These are phyloP conservation scores for Mellilla xanthometata DNA, from an alignment of 2,888 invertebrate genomes.

Conservation along the genomic window DNA sequence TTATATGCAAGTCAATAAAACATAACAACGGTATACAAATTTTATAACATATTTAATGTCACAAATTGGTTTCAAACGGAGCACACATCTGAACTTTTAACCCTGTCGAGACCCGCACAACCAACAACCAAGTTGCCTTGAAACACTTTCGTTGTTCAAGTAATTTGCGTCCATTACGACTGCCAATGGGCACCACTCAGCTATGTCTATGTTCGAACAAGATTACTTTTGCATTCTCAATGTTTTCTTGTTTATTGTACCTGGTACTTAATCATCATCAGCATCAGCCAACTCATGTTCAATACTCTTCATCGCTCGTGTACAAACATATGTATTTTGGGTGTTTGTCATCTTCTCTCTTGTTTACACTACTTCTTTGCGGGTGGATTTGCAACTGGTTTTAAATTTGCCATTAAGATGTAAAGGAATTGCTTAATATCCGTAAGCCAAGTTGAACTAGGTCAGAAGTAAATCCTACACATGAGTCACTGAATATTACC, in stretches of 20 bases:
- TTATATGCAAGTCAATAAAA: no score
- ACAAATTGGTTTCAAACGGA: slow-evolving; percentile 18
- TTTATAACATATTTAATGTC: no score
- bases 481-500: no score
- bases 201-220: slow-evolving; percentile 13
- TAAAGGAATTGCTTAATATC: slow-evolving; percentile 18
- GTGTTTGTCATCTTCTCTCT: no score
- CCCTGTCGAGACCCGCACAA: slow-evolving; percentile 35
- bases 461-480: neutral
- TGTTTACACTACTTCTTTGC: no score
- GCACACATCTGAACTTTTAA: slow-evolving; percentile 52
- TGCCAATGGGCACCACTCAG: slow-evolving; percentile 19
- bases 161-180: slow-evolving; percentile 45
- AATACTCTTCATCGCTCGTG: slow-evolving; percentile 11
- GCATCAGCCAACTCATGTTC: slow-evolving; percentile 22
- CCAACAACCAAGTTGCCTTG: slow-evolving; percentile 49
- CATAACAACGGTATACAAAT: no score
- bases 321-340: no score
- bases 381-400: slow-evolving; percentile 12
- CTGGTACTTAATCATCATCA: no score
- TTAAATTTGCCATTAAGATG: slow-evolving; percentile 6
- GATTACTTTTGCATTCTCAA: neutral
- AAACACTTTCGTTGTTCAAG: slow-evolving; percentile 60
- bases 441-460: slow-evolving; percentile 10
- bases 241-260: no score